Base-by-base conservation (phyloP, 2,888 invertebrate genomes). In the Chorisops tibialis region DNA sequence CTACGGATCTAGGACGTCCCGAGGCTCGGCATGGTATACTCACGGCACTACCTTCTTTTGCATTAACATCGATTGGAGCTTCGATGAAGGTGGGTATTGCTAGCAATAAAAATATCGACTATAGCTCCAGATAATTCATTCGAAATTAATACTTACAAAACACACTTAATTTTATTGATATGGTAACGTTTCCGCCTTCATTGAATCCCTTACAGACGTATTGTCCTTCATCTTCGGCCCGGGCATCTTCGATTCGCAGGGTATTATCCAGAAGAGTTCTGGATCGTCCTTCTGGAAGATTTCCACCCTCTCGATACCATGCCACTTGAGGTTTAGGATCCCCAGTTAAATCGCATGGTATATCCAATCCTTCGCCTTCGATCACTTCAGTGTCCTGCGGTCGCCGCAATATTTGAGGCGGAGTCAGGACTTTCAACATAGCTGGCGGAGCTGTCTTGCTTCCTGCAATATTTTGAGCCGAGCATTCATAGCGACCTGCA, bases 401-500 rank as follows among this genome's bases (percentile, higher is more conserved):
- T 9, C 69, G 67, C 6, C 69, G 68, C 18, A 71, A 49, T n/a
- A 70, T 63, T 3, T 68, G 67, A 1, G 71, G 71, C 18, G 71
- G 71, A 16, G 71, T 69, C 2, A 71, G 62, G 1, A 71, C 70
- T 60, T 70, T 71, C 19, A 71, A 43, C 38, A 65, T 59, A 7
- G 70, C 70, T 11, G 69, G 62, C 3, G 68, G 69, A 35, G 71
- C 63, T 47, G 68, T 68, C 65, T 68, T 70, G 59, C 67, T 68
- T 1, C 70, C 71, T 19, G 71, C 71, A 68, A 70, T 70, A 66
- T 69, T 71, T 63, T 71, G 71, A 37, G 71, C 71, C 6, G 70
- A 70, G 56, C 71, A 71, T 61, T 70, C 69, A 61, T 71, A 71
- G 51, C 67, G 67, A 5, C 71, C 71, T 19, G 70, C 69, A 56